These are phyloP conservation scores for Lysandra coridon DNA, from an alignment of 2,888 invertebrate species.

Conservation along the genomic window DNA sequence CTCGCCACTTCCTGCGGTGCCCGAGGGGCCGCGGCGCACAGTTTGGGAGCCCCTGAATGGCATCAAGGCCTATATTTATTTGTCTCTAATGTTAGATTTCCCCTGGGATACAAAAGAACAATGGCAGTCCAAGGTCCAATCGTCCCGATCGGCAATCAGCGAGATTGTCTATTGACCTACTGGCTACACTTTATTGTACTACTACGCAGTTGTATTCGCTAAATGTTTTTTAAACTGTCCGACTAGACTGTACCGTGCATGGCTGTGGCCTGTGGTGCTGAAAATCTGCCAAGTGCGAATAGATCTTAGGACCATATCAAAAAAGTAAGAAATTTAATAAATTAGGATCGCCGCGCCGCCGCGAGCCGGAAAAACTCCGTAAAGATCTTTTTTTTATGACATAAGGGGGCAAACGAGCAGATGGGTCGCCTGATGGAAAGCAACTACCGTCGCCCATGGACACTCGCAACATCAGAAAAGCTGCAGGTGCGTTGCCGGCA, in stretches of 20 bases:
- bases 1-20: neutral
- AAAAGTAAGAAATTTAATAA: too few species aligned
- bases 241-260: neutral
- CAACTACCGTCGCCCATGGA: too few species aligned
- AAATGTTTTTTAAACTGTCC: neutral
- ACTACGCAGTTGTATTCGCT: conserved; percentile 8
- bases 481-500: too few species aligned
- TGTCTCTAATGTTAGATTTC: neutral
- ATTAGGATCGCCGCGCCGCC: too few species aligned
- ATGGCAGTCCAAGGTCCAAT: conserved; percentile 20
- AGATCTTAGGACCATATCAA: neutral
- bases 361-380: too few species aligned
- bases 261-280: neutral
- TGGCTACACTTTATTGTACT: conserved; percentile 2
- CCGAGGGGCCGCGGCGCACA: neutral
- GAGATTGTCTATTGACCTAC: conserved; percentile 26
- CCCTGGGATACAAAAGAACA: conserved; percentile 14
- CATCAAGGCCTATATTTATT: neutral
- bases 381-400: too few species aligned
- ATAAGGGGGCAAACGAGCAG: too few species aligned
- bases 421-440: too few species aligned
- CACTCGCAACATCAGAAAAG: too few species aligned
- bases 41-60: neutral
- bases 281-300: neutral
- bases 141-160: conserved; percentile 23